phyloP scores from a whole-genome alignment of 2,113 vertebrate species.

The Tyto alba region DNA sequence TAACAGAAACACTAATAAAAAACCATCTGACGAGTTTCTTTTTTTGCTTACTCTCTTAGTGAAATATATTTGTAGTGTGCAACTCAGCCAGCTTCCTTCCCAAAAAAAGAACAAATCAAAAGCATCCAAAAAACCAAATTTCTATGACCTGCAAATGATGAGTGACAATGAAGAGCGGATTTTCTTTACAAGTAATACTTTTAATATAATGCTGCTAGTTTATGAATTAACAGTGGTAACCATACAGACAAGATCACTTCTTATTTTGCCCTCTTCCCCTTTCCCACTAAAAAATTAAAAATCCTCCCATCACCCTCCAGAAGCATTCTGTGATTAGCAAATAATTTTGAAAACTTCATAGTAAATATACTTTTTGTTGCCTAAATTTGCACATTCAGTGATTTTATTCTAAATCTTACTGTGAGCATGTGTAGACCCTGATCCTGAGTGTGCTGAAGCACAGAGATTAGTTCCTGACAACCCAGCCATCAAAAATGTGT shows the following conservation, averaged over 20 bases:
- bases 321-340: not conserved
- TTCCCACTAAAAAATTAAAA: not conserved
- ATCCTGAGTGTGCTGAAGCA: not conserved
- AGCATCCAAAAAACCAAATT: not conserved
- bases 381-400: not conserved
- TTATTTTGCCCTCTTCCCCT: not conserved
- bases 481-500: accelerated
- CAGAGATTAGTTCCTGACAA: not conserved
- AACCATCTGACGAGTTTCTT: not conserved
- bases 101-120: not conserved
- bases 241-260: not conserved
- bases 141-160: not conserved
- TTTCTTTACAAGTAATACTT: not conserved
- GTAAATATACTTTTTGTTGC: not conserved
- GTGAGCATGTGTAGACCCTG: not conserved
- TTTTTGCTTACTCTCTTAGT: not conserved
- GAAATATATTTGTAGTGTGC: not conserved
- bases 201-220: not conserved
- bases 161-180: not conserved
- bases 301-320: not conserved
- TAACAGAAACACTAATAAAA: not conserved
- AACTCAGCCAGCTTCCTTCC: not conserved
- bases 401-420: not conserved
- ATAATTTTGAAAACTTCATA: not conserved
- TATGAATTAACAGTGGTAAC: not conserved